Conservation (phyloP, 2,888 invertebrate genomes). For the Nezara viridula region DNA sequence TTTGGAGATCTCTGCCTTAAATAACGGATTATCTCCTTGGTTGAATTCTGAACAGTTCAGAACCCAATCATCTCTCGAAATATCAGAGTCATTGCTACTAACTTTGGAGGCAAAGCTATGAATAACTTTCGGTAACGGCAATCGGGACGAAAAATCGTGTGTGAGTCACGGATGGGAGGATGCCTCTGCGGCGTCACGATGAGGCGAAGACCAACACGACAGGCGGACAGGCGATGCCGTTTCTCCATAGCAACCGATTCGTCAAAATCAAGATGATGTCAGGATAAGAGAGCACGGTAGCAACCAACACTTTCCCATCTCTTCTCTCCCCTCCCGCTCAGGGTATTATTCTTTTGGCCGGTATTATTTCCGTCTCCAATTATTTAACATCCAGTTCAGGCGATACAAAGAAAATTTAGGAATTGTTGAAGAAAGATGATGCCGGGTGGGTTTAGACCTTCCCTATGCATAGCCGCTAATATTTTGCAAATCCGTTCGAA, state of each 20-base stretch:
- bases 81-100: neutral
- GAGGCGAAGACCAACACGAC: neutral
- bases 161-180: slow-evolving; percentile 17
- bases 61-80: neutral
- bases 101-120: neutral
- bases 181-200: neutral
- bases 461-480: too few species aligned
- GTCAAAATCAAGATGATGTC: slow-evolving; percentile 46
- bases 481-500: too few species aligned
- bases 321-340: neutral
- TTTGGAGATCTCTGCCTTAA: too few species aligned
- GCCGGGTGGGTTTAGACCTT: too few species aligned
- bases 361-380: too few species aligned
- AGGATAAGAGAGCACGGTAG: neutral
- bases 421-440: too few species aligned
- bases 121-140: neutral
- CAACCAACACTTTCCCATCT: slow-evolving; percentile 14
- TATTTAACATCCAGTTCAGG: neutral
- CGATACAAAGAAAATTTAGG: neutral
- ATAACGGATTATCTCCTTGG: neutral
- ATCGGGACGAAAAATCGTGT: neutral
- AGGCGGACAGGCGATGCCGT: slow-evolving; percentile 20
- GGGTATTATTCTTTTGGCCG: neutral
- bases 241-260: slow-evolving; percentile 40
- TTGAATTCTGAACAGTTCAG: neutral